Evolutionary conservation across 2,113 vertebrate genomes (phyloP).

Genomic region (Hucho hucho): DNA sequence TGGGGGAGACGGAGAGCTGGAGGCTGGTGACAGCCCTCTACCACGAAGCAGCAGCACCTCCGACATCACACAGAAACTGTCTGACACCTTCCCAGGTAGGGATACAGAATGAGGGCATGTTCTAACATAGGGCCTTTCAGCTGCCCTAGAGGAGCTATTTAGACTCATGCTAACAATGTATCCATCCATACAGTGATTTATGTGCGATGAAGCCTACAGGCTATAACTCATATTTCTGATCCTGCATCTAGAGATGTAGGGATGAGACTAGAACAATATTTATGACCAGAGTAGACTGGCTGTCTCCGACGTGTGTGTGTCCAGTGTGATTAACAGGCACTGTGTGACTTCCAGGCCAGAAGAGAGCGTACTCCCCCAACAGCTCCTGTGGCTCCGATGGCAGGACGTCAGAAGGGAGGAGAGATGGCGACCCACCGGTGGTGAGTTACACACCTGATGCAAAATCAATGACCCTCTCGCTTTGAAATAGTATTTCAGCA

Average conservation of each 20-base stretch:
- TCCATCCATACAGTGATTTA: too few species aligned
- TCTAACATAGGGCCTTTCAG: neutral
- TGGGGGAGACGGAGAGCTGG: conserved; percentile 66
- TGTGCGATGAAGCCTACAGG: too few species aligned
- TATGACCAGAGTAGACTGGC: too few species aligned
- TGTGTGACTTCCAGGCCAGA: conserved; percentile 75
- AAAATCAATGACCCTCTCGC: neutral
- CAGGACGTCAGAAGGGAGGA: conserved; percentile 75
- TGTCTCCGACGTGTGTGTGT: neutral
- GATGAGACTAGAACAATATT: neutral
- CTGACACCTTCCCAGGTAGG: conserved; percentile 82
- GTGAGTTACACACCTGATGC: conserved; percentile 71
- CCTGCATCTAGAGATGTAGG: too few species aligned
- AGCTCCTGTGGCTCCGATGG: conserved; percentile 74
- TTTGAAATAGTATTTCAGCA: neutral
- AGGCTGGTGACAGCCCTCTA: conserved; percentile 76
- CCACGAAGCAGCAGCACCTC: conserved; percentile 91
- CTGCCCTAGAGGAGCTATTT: neutral
- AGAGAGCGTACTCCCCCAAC: conserved; percentile 76
- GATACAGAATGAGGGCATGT: neutral
- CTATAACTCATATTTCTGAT: too few species aligned
- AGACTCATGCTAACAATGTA: neutral
- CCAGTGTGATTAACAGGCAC: neutral
- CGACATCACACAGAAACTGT: conserved; percentile 83
- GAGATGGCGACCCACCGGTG: conserved; percentile 77